Percentiles rank a stretch among this genome's conserved stretches.
Evolutionary conservation across 1,140 invertebrate genomes (phyloP).

Genomic region (Achroia grisella): DNA sequence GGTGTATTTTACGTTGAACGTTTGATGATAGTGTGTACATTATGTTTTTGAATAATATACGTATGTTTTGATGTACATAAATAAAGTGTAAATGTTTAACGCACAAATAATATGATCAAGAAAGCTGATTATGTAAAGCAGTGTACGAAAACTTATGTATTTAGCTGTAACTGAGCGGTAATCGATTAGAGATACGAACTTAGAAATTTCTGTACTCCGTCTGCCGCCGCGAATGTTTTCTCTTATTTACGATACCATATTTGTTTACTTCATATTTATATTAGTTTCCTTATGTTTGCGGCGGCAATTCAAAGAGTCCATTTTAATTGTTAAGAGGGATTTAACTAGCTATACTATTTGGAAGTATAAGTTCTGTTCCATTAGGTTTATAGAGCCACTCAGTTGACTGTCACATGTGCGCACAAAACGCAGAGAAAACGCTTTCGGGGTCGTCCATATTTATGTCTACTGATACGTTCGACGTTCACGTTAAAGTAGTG

Average conservation of each 20-base stretch:
- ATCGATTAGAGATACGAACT: conserved; percentile 49
- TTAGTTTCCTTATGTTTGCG: too few relatives aligned
- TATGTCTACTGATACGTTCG: too few relatives aligned
- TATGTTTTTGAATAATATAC: conserved; percentile 67
- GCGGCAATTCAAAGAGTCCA: conserved; percentile 15
- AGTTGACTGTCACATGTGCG: conserved; percentile 46
- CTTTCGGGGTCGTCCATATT: conserved; percentile 46
- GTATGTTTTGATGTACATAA: conserved; percentile 72
- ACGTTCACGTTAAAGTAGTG: conserved; percentile 23
- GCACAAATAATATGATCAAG: conserved; percentile 63
- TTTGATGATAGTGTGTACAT: conserved; percentile 65
- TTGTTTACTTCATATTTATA: too few relatives aligned
- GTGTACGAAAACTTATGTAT: conserved; percentile 63
- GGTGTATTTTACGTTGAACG: conserved; percentile 50
- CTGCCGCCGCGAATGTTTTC: conserved; percentile 13
- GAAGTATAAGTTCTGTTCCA: conserved; percentile 21
- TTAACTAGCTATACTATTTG: conserved; percentile 36
- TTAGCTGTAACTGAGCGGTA: conserved; percentile 60
- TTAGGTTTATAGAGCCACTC: conserved; percentile 27
- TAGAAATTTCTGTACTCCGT: conserved; percentile 43
- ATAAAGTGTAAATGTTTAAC: conserved; percentile 72
- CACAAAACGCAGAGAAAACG: conserved; percentile 37
- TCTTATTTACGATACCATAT: conserved; percentile 9
- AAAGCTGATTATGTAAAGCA: conserved; percentile 50
- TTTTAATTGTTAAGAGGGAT: conserved; percentile 26